Conservation (phyloP, 2,113 vertebrate species). For the Leucopsar rothschildi region DNA sequence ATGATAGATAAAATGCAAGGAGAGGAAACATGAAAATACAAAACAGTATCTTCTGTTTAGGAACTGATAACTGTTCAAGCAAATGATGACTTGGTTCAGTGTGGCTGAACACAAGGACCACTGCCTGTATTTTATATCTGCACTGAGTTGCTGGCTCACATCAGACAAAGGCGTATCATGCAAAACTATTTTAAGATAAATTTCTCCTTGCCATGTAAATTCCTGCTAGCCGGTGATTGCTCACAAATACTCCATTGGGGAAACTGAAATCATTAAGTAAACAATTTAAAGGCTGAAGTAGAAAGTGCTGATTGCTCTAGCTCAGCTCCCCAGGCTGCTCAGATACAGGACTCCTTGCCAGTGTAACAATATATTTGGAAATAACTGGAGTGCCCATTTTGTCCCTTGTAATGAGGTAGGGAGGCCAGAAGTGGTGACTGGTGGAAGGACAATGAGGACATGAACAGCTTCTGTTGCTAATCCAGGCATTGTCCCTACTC, state of each 20-base stretch:
- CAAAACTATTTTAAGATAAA: neutral
- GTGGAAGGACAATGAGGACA: neutral
- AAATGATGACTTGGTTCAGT: neutral
- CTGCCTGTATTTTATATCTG: neutral
- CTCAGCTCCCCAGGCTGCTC: neutral
- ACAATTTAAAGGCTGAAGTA: neutral
- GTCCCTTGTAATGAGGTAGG: neutral
- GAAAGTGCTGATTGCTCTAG: neutral
- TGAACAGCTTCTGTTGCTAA: neutral
- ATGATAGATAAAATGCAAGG: neutral
- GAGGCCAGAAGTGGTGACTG: neutral
- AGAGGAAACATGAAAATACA: neutral
- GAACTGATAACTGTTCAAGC: neutral
- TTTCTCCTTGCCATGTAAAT: neutral
- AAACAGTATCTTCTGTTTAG: neutral
- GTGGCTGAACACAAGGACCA: neutral
- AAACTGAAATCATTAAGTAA: constrained; percentile 7
- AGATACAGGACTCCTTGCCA: neutral
- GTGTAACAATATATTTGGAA: neutral
- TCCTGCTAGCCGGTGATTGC: neutral
- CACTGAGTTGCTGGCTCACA: neutral
- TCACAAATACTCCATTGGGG: neutral
- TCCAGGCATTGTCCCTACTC: neutral
- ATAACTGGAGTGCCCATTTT: neutral
- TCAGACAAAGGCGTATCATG: neutral